phyloP scores from a whole-genome alignment of 2,888 invertebrate genomes.

The Lomographa bimaculata region DNA sequence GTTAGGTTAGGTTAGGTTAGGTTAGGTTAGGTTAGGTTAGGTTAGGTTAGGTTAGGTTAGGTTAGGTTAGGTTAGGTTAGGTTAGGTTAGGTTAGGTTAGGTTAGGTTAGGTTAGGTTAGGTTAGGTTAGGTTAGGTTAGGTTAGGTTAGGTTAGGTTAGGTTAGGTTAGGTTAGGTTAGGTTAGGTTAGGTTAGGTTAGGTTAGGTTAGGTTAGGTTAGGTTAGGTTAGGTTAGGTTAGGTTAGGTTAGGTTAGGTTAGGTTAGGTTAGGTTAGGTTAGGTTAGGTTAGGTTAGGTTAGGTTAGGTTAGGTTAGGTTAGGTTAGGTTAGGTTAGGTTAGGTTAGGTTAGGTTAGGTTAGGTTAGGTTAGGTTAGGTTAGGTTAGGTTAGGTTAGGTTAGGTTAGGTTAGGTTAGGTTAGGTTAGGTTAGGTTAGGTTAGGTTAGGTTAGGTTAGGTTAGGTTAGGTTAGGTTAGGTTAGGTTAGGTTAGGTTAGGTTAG shows the following conservation, averaged over 20 bases:
- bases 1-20: slow-evolving; percentile 37
- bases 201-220: slow-evolving; percentile 37
- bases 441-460: slow-evolving; percentile 23
- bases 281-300: slow-evolving; percentile 25
- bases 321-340: slow-evolving; percentile 17
- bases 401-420: slow-evolving; percentile 22
- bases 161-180: slow-evolving; percentile 32
- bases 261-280: slow-evolving; percentile 26
- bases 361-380: slow-evolving; percentile 25
- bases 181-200: slow-evolving; percentile 35
- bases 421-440: slow-evolving; percentile 25
- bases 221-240: slow-evolving; percentile 32
- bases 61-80: slow-evolving; percentile 32
- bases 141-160: slow-evolving; percentile 32
- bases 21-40: slow-evolving; percentile 38
- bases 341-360: slow-evolving; percentile 24
- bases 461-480: slow-evolving; percentile 16
- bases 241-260: slow-evolving; percentile 33
- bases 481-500: slow-evolving; percentile 17
- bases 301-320: slow-evolving; percentile 18
- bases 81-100: slow-evolving; percentile 33
- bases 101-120: slow-evolving; percentile 31
- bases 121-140: slow-evolving; percentile 31
- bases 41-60: slow-evolving; percentile 33
- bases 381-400: slow-evolving; percentile 21